Conservation (phyloP, 2,797 vertebrate genomes). For the Cyclopterus lumpus region DNA sequence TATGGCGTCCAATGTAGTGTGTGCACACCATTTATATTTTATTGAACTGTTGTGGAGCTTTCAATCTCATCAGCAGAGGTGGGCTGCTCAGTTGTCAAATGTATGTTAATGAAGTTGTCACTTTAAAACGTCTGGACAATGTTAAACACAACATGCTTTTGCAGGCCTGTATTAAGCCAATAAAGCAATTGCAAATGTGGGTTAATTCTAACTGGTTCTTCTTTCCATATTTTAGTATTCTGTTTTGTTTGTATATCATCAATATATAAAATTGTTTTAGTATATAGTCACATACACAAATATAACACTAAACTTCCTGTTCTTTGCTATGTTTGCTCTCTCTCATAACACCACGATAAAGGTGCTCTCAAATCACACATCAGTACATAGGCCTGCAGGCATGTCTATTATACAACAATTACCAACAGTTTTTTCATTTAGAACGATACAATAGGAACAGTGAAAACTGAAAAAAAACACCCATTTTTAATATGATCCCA, state of each 20-base stretch:
- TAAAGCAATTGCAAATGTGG: background rate
- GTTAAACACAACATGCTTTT: background rate
- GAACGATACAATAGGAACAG: background rate
- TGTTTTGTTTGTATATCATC: background rate
- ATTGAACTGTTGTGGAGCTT: background rate
- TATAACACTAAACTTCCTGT: no score
- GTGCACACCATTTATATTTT: background rate
- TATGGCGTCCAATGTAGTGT: background rate
- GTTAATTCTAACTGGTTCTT: background rate
- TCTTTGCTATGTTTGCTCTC: background rate
- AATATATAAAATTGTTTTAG: background rate
- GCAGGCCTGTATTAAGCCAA: background rate
- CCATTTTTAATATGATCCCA: slow-evolving; percentile 65
- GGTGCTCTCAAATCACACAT: background rate
- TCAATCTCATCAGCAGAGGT: background rate
- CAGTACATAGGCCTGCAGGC: background rate
- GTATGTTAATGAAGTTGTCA: background rate
- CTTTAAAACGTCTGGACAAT: background rate
- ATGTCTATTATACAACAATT: background rate
- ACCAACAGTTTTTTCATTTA: background rate
- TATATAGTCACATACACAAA: background rate
- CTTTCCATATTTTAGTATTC: background rate
- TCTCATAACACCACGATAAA: background rate
- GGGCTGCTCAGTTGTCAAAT: background rate
- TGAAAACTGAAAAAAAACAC: slow-evolving; percentile 40